Conservation (phyloP, 2,888 invertebrate genomes). For the Nomada flava region DNA sequence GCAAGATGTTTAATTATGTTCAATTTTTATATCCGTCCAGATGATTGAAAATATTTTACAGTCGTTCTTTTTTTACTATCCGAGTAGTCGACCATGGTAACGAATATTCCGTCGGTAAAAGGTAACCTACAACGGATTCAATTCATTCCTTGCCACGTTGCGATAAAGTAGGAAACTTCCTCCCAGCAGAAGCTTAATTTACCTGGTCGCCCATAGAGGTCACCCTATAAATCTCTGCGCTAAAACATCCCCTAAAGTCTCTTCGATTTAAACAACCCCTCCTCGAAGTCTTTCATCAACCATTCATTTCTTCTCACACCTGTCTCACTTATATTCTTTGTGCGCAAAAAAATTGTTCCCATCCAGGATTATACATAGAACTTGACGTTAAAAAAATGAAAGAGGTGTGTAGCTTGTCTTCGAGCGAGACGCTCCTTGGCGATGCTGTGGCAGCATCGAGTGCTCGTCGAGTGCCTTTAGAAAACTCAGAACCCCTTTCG, state of each 20-base stretch:
- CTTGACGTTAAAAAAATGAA: constrained; percentile 4
- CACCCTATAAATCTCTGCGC: background rate
- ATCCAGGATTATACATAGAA: background rate
- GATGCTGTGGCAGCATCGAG: constrained; percentile 63
- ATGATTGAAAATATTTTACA: background rate
- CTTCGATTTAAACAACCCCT: background rate
- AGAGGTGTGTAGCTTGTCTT: constrained; percentile 47
- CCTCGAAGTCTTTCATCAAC: background rate
- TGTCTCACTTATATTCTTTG: background rate
- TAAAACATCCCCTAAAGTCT: background rate
- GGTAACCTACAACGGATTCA: background rate
- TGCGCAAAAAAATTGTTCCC: background rate
- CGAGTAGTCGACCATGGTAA: background rate
- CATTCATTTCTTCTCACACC: too few relatives aligned
- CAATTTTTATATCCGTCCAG: background rate
- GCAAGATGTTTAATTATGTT: background rate
- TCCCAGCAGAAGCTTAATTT: background rate
- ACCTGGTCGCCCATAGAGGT: background rate
- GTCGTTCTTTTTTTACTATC: background rate
- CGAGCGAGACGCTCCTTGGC: constrained; percentile 50
- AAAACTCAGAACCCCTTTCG: constrained; percentile 71
- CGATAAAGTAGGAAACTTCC: constrained; percentile 44
- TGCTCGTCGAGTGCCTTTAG: constrained; percentile 75
- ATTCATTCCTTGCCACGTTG: background rate
- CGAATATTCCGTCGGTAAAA: constrained; percentile 35